Evolutionary conservation across 2,797 vertebrate species (phyloP).

Genomic region (Enteromius trimaculatus): DNA sequence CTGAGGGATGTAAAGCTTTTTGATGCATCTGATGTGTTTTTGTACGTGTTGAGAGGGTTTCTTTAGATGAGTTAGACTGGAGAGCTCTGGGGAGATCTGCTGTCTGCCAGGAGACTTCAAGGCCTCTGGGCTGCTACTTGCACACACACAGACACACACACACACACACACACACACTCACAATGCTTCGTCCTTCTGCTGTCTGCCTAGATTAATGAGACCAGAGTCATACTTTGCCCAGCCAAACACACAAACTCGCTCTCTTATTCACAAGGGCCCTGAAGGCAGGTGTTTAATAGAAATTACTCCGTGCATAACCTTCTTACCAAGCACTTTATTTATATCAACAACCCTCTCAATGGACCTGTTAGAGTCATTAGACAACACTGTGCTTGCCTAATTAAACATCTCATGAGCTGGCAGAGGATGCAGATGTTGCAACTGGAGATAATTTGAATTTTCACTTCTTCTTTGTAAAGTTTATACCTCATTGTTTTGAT

Average conservation of each 20-base stretch:
- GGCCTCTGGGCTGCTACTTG: slow-evolving; percentile 17
- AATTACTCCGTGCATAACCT: slow-evolving; percentile 5
- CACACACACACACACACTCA: not conserved
- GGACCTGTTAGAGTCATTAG: slow-evolving; percentile 26
- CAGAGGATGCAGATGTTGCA: not conserved
- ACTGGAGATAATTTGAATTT: not conserved
- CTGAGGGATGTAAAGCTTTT: slow-evolving; percentile 11
- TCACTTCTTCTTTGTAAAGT: slow-evolving; percentile 2
- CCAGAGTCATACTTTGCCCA: not conserved
- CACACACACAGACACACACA: not conserved
- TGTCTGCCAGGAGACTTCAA: slow-evolving; percentile 38
- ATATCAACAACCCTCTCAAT: slow-evolving; percentile 21
- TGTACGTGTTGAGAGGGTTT: not conserved
- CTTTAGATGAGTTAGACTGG: slow-evolving; percentile 10
- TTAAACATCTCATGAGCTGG: slow-evolving; percentile 19
- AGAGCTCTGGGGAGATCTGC: slow-evolving; percentile 13
- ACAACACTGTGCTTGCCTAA: not conserved
- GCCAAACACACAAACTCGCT: slow-evolving; percentile 5
- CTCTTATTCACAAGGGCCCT: slow-evolving; percentile 1
- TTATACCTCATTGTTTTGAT: not conserved
- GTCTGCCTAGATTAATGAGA: slow-evolving; percentile 34
- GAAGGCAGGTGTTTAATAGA: slow-evolving; percentile 50
- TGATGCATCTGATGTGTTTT: slow-evolving; percentile 32
- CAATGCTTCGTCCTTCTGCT: slow-evolving; percentile 20
- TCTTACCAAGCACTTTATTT: slow-evolving; percentile 36